Evolutionary conservation across 2,888 invertebrate species (phyloP).

Genomic region (Spisula solida): DNA sequence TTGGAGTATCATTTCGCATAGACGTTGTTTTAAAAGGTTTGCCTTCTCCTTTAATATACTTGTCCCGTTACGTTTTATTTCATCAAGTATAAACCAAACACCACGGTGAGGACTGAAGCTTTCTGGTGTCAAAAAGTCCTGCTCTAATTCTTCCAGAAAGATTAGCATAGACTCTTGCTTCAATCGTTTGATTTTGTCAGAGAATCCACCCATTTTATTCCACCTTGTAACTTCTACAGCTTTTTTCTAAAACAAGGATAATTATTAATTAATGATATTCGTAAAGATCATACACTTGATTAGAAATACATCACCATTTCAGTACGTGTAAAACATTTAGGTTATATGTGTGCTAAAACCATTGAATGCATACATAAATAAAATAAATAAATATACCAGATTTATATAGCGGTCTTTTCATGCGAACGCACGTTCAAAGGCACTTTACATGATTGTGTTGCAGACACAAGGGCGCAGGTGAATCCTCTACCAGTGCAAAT

Average conservation of each 20-base stretch:
- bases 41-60: not conserved
- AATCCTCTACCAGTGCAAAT: no score
- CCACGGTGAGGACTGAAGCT: conserved; percentile 14
- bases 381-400: no score
- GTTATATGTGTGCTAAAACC: no score
- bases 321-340: no score
- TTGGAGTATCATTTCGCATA: not conserved
- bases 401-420: no score
- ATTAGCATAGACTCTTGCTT: not conserved
- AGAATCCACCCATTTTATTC: not conserved
- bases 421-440: no score
- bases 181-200: not conserved
- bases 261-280: no score
- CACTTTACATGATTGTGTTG: no score
- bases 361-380: no score
- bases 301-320: no score
- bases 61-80: not conserved
- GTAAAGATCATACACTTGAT: no score
- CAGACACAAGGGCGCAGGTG: no score
- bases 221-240: not conserved
- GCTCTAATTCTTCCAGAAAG: not conserved
- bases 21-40: not conserved
- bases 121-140: not conserved
- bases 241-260: not conserved
- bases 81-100: not conserved